Base-by-base conservation (phyloP, 2,113 vertebrate genomes). In the Neoarius graeffei region DNA sequence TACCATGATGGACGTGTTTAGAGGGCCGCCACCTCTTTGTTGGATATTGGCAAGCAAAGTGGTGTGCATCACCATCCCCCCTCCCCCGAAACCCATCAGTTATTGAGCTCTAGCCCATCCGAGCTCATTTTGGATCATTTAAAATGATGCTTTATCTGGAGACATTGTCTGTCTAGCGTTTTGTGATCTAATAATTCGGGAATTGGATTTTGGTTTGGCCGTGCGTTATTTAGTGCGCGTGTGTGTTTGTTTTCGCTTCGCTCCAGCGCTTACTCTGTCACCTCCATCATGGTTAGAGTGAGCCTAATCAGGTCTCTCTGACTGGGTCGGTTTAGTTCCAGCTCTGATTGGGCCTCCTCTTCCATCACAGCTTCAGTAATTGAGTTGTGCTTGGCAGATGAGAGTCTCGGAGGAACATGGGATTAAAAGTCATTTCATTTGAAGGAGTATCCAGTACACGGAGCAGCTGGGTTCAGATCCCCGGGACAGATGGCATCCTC, bases 281-380 rank as follows among this genome's bases (percentile, higher is more conserved):
- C 17, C 59, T 89, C 85, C 83, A 90, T 90, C 87, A 90, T 77
- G 76, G 25, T 20, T 27, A 64, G 35, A 52, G 42, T 42, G 64
- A 56, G 13, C 54, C 15, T 85, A 83, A 87, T 83, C 76, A 64
- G 83, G 82, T 85, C 67, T 30, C n/a, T 71, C 25, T 42, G 82
- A 52, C 83, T 20, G 23, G 67, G 86, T 90, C 87, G 74, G 81
- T 89, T 87, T 85, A 54, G 69, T 90, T 89, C 83, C 19, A 14
- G n/a, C 67, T 57, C 52, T 85, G 74, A 88, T 77, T 59, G 57
- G 48, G 23, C n/a, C 76, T 60, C 42, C 27, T 87, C 67, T 85
- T 90, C 89, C 85, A 90, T 90, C 87, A 87, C 62, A 27, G 87
- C 83, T 62, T 48, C 35, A 48, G n/a, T 89, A 89, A 90, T 89